Percentiles rank a stretch among this genome's conserved stretches.
phyloP scores from a whole-genome alignment of 2,888 invertebrate genomes.

The Aromia moschata region DNA sequence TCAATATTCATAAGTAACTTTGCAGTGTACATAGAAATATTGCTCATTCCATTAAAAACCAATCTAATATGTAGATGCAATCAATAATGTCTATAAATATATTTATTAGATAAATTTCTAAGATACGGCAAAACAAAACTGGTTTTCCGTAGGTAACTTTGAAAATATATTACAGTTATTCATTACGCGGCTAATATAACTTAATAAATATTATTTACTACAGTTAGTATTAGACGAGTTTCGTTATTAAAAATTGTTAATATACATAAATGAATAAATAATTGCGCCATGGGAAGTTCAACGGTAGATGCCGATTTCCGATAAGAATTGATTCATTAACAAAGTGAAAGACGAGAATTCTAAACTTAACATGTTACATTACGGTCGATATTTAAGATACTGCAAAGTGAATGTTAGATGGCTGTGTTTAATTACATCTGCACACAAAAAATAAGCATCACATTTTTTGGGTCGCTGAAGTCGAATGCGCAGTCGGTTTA shows the following conservation, averaged over 20 bases:
- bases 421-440: too few relatives aligned
- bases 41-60: conserved; percentile 10
- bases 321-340: conserved; percentile 5
- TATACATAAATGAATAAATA: conserved; percentile 17
- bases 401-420: too few relatives aligned
- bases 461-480: too few relatives aligned
- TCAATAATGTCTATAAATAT: conserved; percentile 21
- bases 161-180: conserved; percentile 9
- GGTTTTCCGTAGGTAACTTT: conserved; percentile 5
- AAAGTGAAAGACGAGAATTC: background rate
- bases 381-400: too few relatives aligned
- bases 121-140: conserved; percentile 8
- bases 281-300: conserved; percentile 3
- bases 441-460: too few relatives aligned
- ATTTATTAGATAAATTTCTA: conserved; percentile 15
- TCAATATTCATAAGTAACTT: conserved; percentile 5
- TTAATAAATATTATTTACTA: conserved; percentile 14
- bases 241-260: conserved; percentile 14
- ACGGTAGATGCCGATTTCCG: conserved; percentile 6
- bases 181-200: conserved; percentile 6
- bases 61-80: conserved; percentile 3
- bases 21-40: background rate
- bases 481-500: too few relatives aligned
- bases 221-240: background rate
- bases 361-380: too few relatives aligned